Conservation (phyloP, 2,113 vertebrate genomes). For the Chitala chitala region DNA sequence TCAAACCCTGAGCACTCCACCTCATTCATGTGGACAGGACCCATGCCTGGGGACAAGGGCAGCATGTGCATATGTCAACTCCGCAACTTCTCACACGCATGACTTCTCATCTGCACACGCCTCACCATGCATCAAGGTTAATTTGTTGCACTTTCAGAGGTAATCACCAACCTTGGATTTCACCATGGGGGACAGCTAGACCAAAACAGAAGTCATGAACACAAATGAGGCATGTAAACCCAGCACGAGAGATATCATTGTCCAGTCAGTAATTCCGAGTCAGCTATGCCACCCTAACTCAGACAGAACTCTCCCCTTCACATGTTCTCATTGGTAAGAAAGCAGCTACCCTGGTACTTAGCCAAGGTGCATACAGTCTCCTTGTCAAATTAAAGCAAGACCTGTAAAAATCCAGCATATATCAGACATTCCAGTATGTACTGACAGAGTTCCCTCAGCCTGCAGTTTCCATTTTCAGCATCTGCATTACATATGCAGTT, state of each 20-base stretch:
- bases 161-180: too few species aligned
- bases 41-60: conserved; percentile 69
- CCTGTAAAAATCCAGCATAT: background rate
- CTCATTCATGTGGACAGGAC: conserved; percentile 86
- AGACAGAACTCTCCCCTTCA: too few species aligned
- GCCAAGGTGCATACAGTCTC: background rate
- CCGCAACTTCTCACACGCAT: background rate
- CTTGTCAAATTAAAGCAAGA: background rate
- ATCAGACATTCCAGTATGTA: background rate
- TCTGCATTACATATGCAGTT: background rate
- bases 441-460: background rate
- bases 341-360: background rate
- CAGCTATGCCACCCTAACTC: too few species aligned
- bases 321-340: background rate
- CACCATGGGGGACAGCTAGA: too few species aligned
- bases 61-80: background rate
- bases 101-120: too few species aligned
- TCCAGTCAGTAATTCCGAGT: too few species aligned
- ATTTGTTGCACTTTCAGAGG: background rate
- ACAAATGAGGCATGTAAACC: too few species aligned
- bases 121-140: background rate
- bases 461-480: background rate
- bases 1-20: conserved; percentile 83
- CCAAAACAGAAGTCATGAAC: too few species aligned
- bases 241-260: too few species aligned